These are phyloP conservation scores for Molossus alvarezi DNA, from an alignment of 2,797 vertebrate genomes.

Conservation along the genomic window DNA sequence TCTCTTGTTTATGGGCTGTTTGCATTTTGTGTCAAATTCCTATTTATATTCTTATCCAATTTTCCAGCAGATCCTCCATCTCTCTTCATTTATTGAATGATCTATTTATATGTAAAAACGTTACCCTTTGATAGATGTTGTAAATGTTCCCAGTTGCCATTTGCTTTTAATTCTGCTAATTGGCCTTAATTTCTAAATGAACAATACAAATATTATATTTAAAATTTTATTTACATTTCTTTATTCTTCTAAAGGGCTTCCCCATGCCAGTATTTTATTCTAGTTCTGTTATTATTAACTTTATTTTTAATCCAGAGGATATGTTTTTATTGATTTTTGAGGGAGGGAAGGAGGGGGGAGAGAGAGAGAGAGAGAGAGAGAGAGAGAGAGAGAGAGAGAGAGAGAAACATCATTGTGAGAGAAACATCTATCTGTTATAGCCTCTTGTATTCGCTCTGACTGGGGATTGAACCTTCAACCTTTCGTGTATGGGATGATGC, in stretches of 20 bases:
- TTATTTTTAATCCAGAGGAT: not conserved
- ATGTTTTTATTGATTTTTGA: not conserved
- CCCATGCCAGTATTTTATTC: conserved; percentile 1
- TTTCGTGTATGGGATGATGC: not conserved
- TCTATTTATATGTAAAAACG: not conserved
- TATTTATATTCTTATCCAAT: not conserved
- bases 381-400: not conserved
- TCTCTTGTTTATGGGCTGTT: conserved; percentile 22
- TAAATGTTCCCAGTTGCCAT: not conserved
- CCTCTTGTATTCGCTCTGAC: not conserved
- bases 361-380: not conserved
- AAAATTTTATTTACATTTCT: not conserved
- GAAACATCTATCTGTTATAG: not conserved
- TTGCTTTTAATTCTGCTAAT: conserved; percentile 57
- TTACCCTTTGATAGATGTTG: not conserved
- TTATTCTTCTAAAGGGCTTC: not conserved
- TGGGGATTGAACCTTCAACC: not conserved
- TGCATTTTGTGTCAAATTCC: conserved; percentile 20
- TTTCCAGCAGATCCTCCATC: conserved; percentile 10
- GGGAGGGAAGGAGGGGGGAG: not conserved
- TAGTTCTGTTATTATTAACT: conserved; percentile 1
- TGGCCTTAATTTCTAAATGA: conserved; percentile 51
- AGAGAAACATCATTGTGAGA: not conserved
- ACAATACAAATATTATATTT: conserved; percentile 14
- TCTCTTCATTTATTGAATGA: not conserved